phyloP scores from a whole-genome alignment of 23 tunicate genomes.

The Corella eumyota region DNA sequence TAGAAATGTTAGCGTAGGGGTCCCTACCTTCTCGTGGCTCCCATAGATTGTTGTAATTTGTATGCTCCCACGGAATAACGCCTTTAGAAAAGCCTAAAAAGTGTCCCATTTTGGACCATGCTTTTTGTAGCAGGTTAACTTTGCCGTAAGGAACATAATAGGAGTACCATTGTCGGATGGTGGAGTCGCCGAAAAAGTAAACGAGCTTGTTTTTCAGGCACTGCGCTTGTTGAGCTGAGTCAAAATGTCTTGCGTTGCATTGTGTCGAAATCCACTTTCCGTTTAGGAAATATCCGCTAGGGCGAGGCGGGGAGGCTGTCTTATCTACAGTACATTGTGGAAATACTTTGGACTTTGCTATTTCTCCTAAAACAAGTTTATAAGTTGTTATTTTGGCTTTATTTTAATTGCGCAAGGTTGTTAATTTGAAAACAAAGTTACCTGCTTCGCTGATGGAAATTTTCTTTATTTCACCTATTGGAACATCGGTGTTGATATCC shows the following conservation, averaged over 20 bases:
- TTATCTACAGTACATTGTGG: background rate
- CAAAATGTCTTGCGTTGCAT: slow-evolving; percentile 5
- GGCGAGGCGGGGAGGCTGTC: slow-evolving; percentile 8
- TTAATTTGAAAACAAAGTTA: no score
- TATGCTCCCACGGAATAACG: slow-evolving; percentile 9
- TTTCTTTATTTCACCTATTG: no score
- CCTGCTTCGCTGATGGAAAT: no score
- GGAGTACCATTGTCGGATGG: slow-evolving; percentile 56
- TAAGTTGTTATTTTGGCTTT: no score
- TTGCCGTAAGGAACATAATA: slow-evolving; percentile 10
- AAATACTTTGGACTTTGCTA: no score
- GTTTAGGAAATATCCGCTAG: slow-evolving; percentile 29
- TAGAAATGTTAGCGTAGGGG: slow-evolving; percentile 5
- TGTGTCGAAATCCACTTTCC: slow-evolving; percentile 20
- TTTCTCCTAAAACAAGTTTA: no score
- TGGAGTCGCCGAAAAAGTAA: slow-evolving; percentile 41
- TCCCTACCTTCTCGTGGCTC: slow-evolving; percentile 32
- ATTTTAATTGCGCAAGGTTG: no score
- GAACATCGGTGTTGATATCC: no score
- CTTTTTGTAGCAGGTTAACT: no score
- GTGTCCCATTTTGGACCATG: background rate
- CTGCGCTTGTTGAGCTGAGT: background rate
- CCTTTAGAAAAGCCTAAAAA: background rate
- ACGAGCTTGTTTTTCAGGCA: slow-evolving; percentile 23
- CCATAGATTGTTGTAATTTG: slow-evolving; percentile 4